phyloP scores from a whole-genome alignment of 2,797 vertebrate species.

The Myoxocephalus aenaeus region DNA sequence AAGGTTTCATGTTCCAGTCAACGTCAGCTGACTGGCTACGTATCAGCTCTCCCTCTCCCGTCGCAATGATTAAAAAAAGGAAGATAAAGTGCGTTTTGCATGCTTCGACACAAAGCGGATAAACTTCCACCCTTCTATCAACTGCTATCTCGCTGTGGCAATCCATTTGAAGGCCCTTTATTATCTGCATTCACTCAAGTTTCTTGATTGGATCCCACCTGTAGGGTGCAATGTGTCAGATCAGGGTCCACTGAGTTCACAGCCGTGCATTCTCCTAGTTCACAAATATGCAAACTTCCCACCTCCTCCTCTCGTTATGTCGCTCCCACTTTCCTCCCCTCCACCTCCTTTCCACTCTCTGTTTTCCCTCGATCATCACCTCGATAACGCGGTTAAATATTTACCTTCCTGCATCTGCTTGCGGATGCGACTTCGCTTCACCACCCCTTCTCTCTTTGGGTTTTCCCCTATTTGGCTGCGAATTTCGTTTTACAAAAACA shows the following conservation, averaged over 20 bases:
- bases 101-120: constrained; percentile 19
- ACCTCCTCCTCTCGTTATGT: not conserved
- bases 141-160: constrained; percentile 15
- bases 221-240: constrained; percentile 7
- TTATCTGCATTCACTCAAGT: constrained; percentile 19
- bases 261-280: constrained; percentile 33
- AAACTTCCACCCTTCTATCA: not conserved
- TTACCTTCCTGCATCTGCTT: constrained; percentile 48
- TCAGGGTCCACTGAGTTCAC: constrained; percentile 32
- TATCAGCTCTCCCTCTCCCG: constrained; percentile 47
- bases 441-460: not conserved
- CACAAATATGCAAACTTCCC: constrained; percentile 43
- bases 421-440: constrained; percentile 12
- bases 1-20: constrained; percentile 81
- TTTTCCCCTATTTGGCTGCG: not conserved
- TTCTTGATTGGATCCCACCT: not conserved
- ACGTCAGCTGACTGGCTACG: constrained; percentile 59
- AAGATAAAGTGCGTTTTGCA: constrained; percentile 44
- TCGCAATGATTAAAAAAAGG: constrained; percentile 25
- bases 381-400: constrained; percentile 60
- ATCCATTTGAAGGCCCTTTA: constrained; percentile 1
- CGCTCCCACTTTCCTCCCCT: not conserved
- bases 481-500: constrained; percentile 64
- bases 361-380: constrained; percentile 35
- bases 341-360: not conserved